Evolutionary conservation across 2,797 vertebrate genomes (phyloP).

Genomic region (Sebastes wilsoni): DNA sequence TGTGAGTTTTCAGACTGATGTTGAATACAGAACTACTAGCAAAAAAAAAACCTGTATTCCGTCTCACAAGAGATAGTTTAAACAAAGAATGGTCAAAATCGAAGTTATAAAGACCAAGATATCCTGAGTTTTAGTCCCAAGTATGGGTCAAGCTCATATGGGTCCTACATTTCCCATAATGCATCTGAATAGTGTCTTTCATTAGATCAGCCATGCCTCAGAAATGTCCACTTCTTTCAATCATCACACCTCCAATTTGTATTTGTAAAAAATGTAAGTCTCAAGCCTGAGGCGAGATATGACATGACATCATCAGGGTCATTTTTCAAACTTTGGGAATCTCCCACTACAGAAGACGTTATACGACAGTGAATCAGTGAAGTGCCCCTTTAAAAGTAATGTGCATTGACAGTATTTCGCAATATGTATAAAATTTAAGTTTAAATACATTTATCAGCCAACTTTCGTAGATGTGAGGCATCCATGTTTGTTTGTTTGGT

Average conservation of each 20-base stretch:
- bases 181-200: not conserved
- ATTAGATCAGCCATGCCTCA: not conserved
- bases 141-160: not conserved
- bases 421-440: not conserved
- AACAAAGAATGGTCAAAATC: not conserved
- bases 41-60: not conserved
- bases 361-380: no score
- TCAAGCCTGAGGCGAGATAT: not conserved
- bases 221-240: not conserved
- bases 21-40: not conserved
- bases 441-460: not conserved
- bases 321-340: not conserved
- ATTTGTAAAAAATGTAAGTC: not conserved
- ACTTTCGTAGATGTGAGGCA: not conserved
- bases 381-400: not conserved
- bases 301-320: not conserved
- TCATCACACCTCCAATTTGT: not conserved
- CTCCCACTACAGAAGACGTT: not conserved
- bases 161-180: not conserved
- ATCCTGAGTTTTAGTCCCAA: not conserved
- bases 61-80: not conserved
- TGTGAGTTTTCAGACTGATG: not conserved
- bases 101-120: not conserved
- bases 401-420: not conserved
- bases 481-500: not conserved